These are phyloP conservation scores for Carabus problematicus DNA, from an alignment of 2,888 invertebrate genomes.

Conservation along the genomic window DNA sequence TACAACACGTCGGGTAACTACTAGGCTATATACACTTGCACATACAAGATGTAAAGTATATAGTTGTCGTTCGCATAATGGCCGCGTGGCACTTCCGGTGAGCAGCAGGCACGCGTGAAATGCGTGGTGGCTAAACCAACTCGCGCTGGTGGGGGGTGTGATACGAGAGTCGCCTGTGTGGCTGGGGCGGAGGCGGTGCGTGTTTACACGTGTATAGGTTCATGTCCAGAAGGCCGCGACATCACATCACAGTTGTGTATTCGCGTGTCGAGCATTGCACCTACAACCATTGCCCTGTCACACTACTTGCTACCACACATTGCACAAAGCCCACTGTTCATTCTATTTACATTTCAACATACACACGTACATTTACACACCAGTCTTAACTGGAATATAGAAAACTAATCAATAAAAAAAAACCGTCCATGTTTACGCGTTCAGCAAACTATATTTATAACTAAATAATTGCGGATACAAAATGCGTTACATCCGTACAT, in stretches of 20 bases:
- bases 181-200: conserved; percentile 31
- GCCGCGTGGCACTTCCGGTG: conserved; percentile 40
- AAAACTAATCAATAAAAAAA: too few relatives aligned
- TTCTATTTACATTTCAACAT: too few relatives aligned
- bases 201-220: conserved; percentile 39
- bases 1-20: neutral
- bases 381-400: too few relatives aligned
- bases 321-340: neutral
- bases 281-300: conserved; percentile 13
- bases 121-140: neutral
- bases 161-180: too few relatives aligned
- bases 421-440: too few relatives aligned
- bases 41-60: conserved; percentile 5
- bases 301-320: neutral
- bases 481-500: too few relatives aligned
- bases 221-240: conserved; percentile 28
- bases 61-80: conserved; percentile 19
- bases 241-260: conserved; percentile 29
- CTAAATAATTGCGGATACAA: too few relatives aligned
- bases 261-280: conserved; percentile 40
- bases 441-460: too few relatives aligned
- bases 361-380: too few relatives aligned
- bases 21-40: neutral
- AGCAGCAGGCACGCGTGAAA: conserved; percentile 18
- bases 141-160: neutral